Evolutionary conservation across 2,797 vertebrate genomes (phyloP).

Genomic region (Mormyrops attenuatus): DNA sequence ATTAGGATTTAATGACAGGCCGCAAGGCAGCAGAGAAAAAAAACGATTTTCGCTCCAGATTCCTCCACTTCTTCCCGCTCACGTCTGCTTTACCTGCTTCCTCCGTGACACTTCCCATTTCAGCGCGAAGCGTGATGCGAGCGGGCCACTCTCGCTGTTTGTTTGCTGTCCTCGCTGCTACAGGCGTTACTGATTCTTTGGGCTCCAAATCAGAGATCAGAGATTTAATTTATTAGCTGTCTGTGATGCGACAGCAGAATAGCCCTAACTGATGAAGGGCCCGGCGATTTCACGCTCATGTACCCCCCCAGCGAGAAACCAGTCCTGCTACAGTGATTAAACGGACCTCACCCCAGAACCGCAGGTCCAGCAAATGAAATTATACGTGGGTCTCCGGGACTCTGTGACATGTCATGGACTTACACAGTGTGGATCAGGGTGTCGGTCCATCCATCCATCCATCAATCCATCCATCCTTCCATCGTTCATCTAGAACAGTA

Average conservation of each 20-base stretch:
- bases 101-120: not conserved
- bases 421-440: not conserved
- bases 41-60: not conserved
- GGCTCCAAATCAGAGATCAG: not conserved
- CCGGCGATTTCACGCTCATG: not conserved
- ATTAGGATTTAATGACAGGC: not conserved
- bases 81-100: not conserved
- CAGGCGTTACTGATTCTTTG: not conserved
- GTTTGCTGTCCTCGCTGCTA: not conserved
- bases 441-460: not conserved
- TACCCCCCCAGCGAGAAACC: not conserved
- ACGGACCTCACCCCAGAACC: not conserved
- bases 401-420: not conserved
- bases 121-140: not conserved
- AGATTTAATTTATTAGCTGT: constrained; percentile 10
- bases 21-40: not conserved
- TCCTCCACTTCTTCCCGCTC: not conserved
- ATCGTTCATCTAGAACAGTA: not conserved
- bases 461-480: no score
- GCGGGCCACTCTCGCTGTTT: not conserved
- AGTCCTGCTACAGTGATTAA: not conserved
- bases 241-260: not conserved
- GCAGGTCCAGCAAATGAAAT: not conserved
- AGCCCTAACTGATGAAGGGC: not conserved
- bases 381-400: not conserved